Evolutionary conservation across 2,888 invertebrate species (phyloP).

Genomic region (Pseudococcus viburni): DNA sequence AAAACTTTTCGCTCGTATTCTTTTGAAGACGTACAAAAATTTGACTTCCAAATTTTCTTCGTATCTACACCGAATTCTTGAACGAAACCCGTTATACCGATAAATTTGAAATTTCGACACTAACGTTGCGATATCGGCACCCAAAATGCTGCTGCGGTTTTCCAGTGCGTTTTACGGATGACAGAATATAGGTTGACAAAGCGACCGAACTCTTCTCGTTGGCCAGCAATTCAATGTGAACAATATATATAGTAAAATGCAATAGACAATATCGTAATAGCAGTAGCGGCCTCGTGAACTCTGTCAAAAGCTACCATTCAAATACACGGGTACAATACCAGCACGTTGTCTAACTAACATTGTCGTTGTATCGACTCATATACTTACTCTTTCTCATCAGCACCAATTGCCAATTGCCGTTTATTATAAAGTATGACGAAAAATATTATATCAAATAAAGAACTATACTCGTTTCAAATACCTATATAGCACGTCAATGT

Average conservation of each 20-base stretch:
- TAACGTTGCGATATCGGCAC: background rate
- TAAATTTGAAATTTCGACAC: background rate
- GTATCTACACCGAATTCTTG: background rate
- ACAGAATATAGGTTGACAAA: slow-evolving; percentile 36
- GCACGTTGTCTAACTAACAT: background rate
- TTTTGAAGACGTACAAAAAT: background rate
- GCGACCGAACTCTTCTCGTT: slow-evolving; percentile 1
- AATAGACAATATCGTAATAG: slow-evolving; percentile 2
- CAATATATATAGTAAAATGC: background rate
- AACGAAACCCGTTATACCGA: too few species aligned
- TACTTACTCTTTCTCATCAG: slow-evolving; percentile 10
- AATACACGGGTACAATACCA: background rate
- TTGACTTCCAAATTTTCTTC: background rate
- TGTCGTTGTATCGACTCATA: slow-evolving; percentile 13
- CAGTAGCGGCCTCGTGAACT: slow-evolving; percentile 35
- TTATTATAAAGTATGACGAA: slow-evolving; percentile 38
- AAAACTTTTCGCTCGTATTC: background rate
- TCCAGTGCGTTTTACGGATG: slow-evolving; percentile 12
- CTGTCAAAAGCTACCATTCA: background rate
- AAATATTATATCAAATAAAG: slow-evolving; percentile 37
- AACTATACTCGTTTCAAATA: slow-evolving; percentile 11
- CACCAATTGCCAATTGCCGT: slow-evolving; percentile 24
- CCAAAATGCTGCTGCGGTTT: slow-evolving; percentile 2
- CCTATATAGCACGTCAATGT: slow-evolving; percentile 27
- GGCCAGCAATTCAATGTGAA: background rate